Evolutionary conservation across 2,113 vertebrate species (phyloP), one percentile per base, ranked within the genome.

Genomic region (Nymphicus hollandicus): DNA sequence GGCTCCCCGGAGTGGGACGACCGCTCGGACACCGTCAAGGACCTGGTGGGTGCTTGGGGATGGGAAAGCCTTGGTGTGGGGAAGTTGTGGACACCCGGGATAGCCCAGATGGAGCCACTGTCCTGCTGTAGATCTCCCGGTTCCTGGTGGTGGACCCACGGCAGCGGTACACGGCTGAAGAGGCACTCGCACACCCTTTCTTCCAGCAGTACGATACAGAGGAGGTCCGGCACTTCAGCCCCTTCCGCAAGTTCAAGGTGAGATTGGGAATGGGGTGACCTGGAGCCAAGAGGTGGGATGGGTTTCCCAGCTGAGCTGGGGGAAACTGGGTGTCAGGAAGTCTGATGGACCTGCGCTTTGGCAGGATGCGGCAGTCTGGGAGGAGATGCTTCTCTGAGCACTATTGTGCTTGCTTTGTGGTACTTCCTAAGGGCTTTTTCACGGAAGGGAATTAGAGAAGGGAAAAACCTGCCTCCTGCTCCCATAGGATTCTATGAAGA

Each of bases 1-100:
- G 97, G 98, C 13, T 99, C 99, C 19, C 99, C 99, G 0, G 99
- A 99, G 68, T 99, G 99, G 99, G 99, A 99, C 0, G 99, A 99
- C 73, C 98, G 98, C 93, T 99, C 99, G 0, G 99, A 99, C 97
- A 99, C 99, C 0, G 99, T 99, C 41, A 99, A 99, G 96, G 99
- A 99, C 96, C 87, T 99, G 98, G 99, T 99, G 63, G 63, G 98
- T 41, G 37, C 56, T 49, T 0, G 9, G 22, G 14, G 19, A 8
- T 8, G 35, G 46, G 72, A 7, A 9, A 18, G 8, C 8, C 6
- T 3, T 9, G 7, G 63, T 7, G 4, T 2, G 14, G 6, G 41
- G 9, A 16, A 37, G 15, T 2, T 25, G 31, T 17, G 13, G 76
- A 14, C 1, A 7, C 8, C 33, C 1, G 69, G 37, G 64, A 27